Conservation (phyloP, 2,113 vertebrate genomes). For the Muntiacus reevesi region DNA sequence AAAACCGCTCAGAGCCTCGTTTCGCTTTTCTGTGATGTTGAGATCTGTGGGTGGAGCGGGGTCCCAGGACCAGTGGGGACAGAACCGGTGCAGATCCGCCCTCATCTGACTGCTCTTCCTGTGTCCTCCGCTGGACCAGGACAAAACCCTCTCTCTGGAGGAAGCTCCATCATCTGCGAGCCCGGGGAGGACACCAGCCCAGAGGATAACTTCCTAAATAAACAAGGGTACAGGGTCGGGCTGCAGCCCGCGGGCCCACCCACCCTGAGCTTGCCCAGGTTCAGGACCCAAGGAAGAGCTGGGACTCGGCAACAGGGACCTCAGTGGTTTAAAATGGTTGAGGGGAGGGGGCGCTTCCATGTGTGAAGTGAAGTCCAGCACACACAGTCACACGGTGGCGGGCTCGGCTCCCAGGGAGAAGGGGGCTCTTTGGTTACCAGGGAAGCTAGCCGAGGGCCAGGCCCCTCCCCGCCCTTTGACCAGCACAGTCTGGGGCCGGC, state of each 20-base stretch:
- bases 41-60: too few species aligned
- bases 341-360: neutral
- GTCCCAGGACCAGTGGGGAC: neutral
- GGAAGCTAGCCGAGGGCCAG: neutral
- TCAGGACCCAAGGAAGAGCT: neutral
- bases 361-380: neutral
- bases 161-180: neutral
- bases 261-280: neutral
- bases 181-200: neutral
- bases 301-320: neutral
- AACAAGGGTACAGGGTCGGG: neutral
- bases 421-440: neutral
- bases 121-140: neutral
- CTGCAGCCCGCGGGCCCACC: neutral
- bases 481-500: neutral
- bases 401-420: neutral
- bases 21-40: neutral
- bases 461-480: neutral
- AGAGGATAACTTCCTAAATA: neutral
- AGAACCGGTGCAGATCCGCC: neutral
- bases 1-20: neutral
- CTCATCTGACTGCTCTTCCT: too few species aligned
- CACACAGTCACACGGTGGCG: neutral
- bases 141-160: neutral
- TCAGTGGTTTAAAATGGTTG: neutral